Evolutionary conservation across 2,797 vertebrate species (phyloP), one percentile per base, ranked within the genome.

Genomic region (Coreius guichenoti): DNA sequence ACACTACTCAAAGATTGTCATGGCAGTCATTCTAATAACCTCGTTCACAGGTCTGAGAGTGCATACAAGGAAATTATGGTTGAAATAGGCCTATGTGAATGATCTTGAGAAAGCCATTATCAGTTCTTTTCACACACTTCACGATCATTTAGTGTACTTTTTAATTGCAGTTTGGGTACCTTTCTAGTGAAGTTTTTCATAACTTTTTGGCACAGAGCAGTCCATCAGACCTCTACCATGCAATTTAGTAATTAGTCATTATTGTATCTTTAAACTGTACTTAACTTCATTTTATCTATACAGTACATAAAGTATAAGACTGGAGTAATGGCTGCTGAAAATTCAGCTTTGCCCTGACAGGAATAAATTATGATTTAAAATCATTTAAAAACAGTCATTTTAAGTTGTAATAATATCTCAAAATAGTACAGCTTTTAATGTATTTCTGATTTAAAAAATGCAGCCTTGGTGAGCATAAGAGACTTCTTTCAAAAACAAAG

Each of bases 1-100:
- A 63, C 69, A 63, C 26, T 8, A 45, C 6, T 61, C 33, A 14
- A 4, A 61, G 2, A 56, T 61, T 31, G 49, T 56, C 63, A 49
- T 83, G 58, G 58, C 72, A 68, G 17, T 76, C 23, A 8, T 67
- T 80, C 14, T 19, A 77, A 17, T 58, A 73, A 82, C 51, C 36
- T 36, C 2, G 14, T 58, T 63, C 26, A 43, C 11, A 68, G 63
- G 31, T n/a, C 29, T 36, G 45, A 31, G 43, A 65, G 81, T 76
- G 61, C 31, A 21, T 26, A 19, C 12, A 83, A 39, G 29, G 61
- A 76, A 77, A 69, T 77, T 31, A 33, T 51, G 43, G 26, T 49
- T 65, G 23, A 47, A 69, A 69, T 49, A n/a, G n/a, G n/a, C n/a
- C n/a, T n/a, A 63, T 80, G 12, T 17, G 1, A 54, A 65, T 29